phyloP scores from a whole-genome alignment of 2,113 vertebrate species.

The Alosa alosa region DNA sequence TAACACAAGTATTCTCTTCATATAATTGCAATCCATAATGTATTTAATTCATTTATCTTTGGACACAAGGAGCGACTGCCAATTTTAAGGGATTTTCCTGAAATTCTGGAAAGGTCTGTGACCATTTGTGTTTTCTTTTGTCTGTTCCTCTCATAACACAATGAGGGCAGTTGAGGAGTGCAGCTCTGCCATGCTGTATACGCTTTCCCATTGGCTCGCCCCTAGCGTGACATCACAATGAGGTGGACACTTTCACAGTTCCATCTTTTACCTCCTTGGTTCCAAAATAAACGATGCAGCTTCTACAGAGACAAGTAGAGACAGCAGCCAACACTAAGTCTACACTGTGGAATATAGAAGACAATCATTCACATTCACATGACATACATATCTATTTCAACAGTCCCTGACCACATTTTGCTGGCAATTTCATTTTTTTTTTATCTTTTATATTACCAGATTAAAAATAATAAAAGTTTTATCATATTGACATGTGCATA shows the following conservation, averaged over 20 bases:
- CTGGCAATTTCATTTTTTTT: conserved; percentile 65
- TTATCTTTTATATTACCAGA: conserved; percentile 55
- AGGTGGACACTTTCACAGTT: not conserved
- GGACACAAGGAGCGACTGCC: not conserved
- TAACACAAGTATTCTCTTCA: not conserved
- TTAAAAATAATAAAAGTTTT: conserved; percentile 46
- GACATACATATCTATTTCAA: conserved; percentile 67
- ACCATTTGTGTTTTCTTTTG: not conserved
- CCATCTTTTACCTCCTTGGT: not conserved
- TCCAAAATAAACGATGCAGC: conserved; percentile 54
- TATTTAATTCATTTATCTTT: not conserved
- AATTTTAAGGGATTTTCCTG: not conserved
- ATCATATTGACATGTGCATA: conserved; percentile 56
- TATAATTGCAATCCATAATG: not conserved
- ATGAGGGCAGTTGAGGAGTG: not conserved
- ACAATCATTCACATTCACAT: conserved; percentile 63
- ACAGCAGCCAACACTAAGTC: conserved; percentile 64
- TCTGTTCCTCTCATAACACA: not conserved
- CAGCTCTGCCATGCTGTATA: not conserved
- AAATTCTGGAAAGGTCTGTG: not conserved
- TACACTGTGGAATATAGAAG: conserved; percentile 63
- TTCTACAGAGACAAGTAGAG: conserved; percentile 61
- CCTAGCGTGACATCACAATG: not conserved
- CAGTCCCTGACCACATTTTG: conserved; percentile 69
- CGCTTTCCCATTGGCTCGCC: not conserved